phyloP scores from a whole-genome alignment of 23 tunicate species.

The Ascidia mentula region DNA sequence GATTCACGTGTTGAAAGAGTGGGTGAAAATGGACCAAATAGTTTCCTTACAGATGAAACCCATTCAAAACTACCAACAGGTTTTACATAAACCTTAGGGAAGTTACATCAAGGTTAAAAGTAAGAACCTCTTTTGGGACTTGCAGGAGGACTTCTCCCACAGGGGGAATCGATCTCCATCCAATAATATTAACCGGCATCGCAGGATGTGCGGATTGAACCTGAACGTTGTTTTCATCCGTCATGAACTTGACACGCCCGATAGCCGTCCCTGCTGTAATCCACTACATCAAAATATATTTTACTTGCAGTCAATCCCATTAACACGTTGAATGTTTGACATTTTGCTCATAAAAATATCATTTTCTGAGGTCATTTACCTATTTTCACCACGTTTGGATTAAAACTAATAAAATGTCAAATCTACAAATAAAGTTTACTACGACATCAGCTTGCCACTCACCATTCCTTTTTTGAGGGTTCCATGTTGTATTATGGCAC shows the following conservation, averaged over 20 bases:
- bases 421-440: no score
- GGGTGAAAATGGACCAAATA: no score
- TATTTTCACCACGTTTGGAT: no score
- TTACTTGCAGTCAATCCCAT: no score
- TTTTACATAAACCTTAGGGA: no score
- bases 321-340: background rate
- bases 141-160: slow-evolving; percentile 61
- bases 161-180: slow-evolving; percentile 68
- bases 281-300: slow-evolving; percentile 18
- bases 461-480: slow-evolving; percentile 70
- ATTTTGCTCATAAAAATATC: background rate
- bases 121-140: slow-evolving; percentile 67
- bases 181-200: slow-evolving; percentile 46
- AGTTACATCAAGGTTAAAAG: no score
- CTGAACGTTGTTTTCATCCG: slow-evolving; percentile 35
- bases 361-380: no score
- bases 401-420: no score
- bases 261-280: slow-evolving; percentile 69
- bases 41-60: no score
- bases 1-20: no score
- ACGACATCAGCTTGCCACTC: no score
- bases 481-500: slow-evolving; percentile 69
- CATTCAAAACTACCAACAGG: no score
- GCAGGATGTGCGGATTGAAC: slow-evolving; percentile 43
- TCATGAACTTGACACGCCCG: slow-evolving; percentile 58